These are phyloP conservation scores for Sylvilagus bachmani DNA, from an alignment of 2,113 vertebrate species.

Conservation along the genomic window DNA sequence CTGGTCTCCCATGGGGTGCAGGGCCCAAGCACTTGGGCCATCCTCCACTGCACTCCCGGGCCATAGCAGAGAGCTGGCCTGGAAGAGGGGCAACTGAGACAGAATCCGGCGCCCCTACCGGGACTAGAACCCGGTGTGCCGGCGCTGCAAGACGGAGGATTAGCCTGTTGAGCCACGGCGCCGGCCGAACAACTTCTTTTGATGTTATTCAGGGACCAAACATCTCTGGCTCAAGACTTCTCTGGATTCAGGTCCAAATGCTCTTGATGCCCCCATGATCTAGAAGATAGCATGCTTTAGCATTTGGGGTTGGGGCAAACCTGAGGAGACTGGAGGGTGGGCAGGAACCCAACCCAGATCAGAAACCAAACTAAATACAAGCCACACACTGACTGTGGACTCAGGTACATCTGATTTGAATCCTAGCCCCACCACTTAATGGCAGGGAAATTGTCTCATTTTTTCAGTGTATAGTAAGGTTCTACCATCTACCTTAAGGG, in stretches of 20 bases:
- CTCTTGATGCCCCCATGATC: neutral
- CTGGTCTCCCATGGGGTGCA: too few relatives aligned
- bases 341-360: neutral
- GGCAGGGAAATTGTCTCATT: neutral
- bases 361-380: neutral
- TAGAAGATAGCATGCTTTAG: neutral
- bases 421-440: neutral
- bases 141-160: too few relatives aligned
- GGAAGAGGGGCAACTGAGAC: too few relatives aligned
- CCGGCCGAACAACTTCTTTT: neutral
- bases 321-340: neutral
- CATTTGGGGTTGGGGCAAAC: neutral
- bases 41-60: too few relatives aligned
- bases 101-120: too few relatives aligned
- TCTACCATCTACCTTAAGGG: neutral
- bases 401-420: constrained; percentile 4
- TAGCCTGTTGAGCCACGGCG: too few relatives aligned
- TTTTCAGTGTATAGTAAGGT: neutral
- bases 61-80: too few relatives aligned
- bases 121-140: too few relatives aligned
- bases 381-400: neutral
- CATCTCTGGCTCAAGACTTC: neutral
- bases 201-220: neutral
- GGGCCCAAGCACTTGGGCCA: too few relatives aligned
- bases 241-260: neutral